A percentile compares a stretch with the other conserved stretches of the same genome.
These are phyloP conservation scores for Umimayanthus kanabou DNA, from an alignment of 92 coral and sea anemone genomes.

Conservation along the genomic window DNA sequence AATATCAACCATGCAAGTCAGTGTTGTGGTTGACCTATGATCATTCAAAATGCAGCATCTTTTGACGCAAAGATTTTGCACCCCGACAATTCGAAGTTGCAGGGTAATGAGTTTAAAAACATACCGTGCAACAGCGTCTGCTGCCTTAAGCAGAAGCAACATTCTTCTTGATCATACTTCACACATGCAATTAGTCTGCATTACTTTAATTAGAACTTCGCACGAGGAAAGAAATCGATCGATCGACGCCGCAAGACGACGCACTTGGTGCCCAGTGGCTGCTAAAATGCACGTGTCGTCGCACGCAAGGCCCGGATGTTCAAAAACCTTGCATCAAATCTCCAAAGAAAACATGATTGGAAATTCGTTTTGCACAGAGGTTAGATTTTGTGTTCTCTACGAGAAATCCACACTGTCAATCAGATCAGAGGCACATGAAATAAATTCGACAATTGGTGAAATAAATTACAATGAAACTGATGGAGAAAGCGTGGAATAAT, in stretches of 20 bases:
- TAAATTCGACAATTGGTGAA: neutral
- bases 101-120: slow-evolving; percentile 27
- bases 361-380: neutral
- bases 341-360: slow-evolving; percentile 9
- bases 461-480: slow-evolving; percentile 11
- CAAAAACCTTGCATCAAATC: slow-evolving; percentile 49
- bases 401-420: neutral
- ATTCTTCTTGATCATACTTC: slow-evolving; percentile 79
- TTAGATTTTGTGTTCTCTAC: neutral
- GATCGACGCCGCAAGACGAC: slow-evolving; percentile 78
- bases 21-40: slow-evolving; percentile 48
- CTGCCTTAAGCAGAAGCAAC: slow-evolving; percentile 96
- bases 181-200: slow-evolving; percentile 48
- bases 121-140: slow-evolving; percentile 87
- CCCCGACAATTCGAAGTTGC: slow-evolving; percentile 28
- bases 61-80: slow-evolving; percentile 35
- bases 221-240: slow-evolving; percentile 52
- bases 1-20: slow-evolving; percentile 34
- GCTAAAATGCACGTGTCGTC: slow-evolving; percentile 90
- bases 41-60: slow-evolving; percentile 40
- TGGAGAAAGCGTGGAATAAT: slow-evolving; percentile 22
- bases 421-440: neutral
- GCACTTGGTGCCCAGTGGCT: slow-evolving; percentile 72
- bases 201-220: slow-evolving; percentile 56
- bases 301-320: slow-evolving; percentile 96